A percentile compares a stretch with the other conserved stretches of the same genome.
These are phyloP conservation scores for Holacanthus passer DNA, from an alignment of 2,113 vertebrate species.

Conservation along the genomic window DNA sequence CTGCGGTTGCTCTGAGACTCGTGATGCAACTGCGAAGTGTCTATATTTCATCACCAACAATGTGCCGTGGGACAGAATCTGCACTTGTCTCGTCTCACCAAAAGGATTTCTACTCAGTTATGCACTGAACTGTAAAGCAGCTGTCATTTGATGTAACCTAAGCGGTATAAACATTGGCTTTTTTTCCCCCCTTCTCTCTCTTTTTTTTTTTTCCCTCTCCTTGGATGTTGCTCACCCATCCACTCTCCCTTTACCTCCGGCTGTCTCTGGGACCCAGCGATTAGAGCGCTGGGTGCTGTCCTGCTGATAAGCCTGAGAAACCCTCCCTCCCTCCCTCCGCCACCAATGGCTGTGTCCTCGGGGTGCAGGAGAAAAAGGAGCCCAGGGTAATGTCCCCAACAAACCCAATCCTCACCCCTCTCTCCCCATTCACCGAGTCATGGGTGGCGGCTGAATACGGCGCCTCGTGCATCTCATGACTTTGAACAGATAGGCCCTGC, in stretches of 20 bases:
- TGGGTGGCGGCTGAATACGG: conserved; percentile 49
- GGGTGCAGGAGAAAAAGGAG: conserved; percentile 59
- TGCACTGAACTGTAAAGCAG: conserved; percentile 69
- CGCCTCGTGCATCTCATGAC: conserved; percentile 33
- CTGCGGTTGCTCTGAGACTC: conserved; percentile 33
- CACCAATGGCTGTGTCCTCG: conserved; percentile 69
- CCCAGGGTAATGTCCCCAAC: conserved; percentile 51
- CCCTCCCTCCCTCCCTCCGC: conserved; percentile 64
- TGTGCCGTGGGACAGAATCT: conserved; percentile 50
- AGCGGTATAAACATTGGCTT: conserved; percentile 62
- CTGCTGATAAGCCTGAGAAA: conserved; percentile 88
- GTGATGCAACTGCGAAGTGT: conserved; percentile 37
- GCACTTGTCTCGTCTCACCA: conserved; percentile 43
- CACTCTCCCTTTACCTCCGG: conserved; percentile 65
- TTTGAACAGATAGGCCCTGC: conserved; percentile 43
- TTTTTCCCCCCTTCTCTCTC: background rate
- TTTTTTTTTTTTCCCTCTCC: conserved; percentile 18
- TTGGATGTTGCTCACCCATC: conserved; percentile 68
- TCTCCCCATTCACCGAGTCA: conserved; percentile 46
- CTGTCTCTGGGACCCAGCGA: conserved; percentile 84
- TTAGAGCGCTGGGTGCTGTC: conserved; percentile 87
- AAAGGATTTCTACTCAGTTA: conserved; percentile 62
- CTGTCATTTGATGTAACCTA: conserved; percentile 71
- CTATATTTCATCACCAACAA: conserved; percentile 49
- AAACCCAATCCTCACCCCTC: conserved; percentile 30